Conservation (phyloP, 2,797 vertebrate species). For the Sarcoramphus papa region DNA sequence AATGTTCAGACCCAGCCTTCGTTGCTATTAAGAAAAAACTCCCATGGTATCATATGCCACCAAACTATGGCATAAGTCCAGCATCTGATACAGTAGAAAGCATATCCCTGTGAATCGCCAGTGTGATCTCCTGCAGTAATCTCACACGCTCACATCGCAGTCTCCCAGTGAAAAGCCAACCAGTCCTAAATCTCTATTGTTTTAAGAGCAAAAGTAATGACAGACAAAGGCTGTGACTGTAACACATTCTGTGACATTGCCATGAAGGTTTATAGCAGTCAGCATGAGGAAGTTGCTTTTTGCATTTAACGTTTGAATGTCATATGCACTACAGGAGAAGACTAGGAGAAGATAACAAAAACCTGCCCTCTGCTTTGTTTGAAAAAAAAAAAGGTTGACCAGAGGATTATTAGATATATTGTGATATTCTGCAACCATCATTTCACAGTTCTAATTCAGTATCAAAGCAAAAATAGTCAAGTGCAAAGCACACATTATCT, state of each 20-base stretch:
- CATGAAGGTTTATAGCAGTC: not conserved
- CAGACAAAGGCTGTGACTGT: not conserved
- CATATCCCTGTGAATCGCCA: not conserved
- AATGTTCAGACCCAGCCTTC: not conserved
- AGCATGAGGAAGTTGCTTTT: not conserved
- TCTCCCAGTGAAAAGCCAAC: not conserved
- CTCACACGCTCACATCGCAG: constrained; percentile 27
- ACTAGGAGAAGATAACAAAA: not conserved
- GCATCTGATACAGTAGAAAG: constrained; percentile 36
- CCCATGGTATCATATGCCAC: constrained; percentile 38
- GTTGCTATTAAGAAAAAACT: constrained; percentile 3
- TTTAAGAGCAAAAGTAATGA: not conserved
- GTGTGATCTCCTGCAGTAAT: constrained; percentile 15
- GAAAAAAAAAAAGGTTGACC: not conserved
- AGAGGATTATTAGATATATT: not conserved
- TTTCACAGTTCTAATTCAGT: not conserved
- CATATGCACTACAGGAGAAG: not conserved
- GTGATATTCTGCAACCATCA: not conserved
- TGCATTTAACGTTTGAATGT: not conserved
- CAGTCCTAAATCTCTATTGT: not conserved
- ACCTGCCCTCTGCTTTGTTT: not conserved
- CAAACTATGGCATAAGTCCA: not conserved
- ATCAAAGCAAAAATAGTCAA: not conserved
- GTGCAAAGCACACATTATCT: not conserved
- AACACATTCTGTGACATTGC: not conserved